These are phyloP conservation scores for Siphamia tubifer DNA, from an alignment of 2,113 vertebrate genomes.

Conservation along the genomic window DNA sequence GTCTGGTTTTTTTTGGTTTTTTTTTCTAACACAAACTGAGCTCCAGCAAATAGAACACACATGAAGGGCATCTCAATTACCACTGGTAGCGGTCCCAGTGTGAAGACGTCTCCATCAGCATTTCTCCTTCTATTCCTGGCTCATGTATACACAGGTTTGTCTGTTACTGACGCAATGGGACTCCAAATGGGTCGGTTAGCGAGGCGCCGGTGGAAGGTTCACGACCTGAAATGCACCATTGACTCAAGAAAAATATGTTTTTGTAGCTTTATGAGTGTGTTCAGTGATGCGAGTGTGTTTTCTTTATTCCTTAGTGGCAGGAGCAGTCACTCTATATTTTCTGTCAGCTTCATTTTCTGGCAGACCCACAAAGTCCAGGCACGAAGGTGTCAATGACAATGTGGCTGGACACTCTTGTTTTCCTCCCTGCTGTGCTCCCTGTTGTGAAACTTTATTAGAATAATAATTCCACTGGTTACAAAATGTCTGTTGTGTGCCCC, in stretches of 20 bases:
- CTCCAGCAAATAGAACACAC: constrained; percentile 13
- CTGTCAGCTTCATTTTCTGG: constrained; percentile 33
- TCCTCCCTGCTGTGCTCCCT: constrained; percentile 20
- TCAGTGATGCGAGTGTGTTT: constrained; percentile 19
- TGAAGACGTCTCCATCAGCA: constrained; percentile 22
- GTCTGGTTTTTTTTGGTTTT: too few relatives aligned
- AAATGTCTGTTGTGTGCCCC: constrained; percentile 8
- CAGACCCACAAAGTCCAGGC: constrained; percentile 19
- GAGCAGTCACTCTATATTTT: constrained; percentile 42
- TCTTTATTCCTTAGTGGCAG: constrained; percentile 5
- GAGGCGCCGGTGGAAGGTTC: constrained; percentile 39
- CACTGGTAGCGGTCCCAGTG: background rate
- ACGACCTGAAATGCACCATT: constrained; percentile 51
- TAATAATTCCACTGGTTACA: constrained; percentile 47
- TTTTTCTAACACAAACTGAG: background rate
- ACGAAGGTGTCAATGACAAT: constrained; percentile 48
- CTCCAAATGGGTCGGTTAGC: constrained; percentile 6
- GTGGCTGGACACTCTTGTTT: constrained; percentile 28
- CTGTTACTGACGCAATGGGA: constrained; percentile 34
- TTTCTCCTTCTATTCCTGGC: constrained; percentile 31
- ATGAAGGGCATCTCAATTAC: constrained; percentile 29
- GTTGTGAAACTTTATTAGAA: constrained; percentile 55
- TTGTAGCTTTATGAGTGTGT: constrained; percentile 18
- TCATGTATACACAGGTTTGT: constrained; percentile 22
- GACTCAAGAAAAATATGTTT: constrained; percentile 40